These are phyloP conservation scores for Cheilinus undulatus DNA, from an alignment of 2,113 vertebrate genomes.

Conservation along the genomic window DNA sequence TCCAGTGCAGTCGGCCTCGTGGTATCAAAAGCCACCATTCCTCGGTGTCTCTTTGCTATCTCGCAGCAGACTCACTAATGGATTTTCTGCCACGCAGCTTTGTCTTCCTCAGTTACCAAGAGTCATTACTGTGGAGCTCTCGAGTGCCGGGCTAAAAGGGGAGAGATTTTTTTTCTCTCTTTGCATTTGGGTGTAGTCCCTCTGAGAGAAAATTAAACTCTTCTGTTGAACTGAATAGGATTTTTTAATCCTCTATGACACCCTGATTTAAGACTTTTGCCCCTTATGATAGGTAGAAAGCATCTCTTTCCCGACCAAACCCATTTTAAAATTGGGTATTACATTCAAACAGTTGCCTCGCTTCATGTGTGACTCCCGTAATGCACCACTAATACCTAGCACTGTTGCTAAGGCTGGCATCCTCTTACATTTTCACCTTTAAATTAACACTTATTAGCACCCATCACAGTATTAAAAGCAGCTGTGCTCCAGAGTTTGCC, in stretches of 20 bases:
- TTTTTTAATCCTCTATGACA: slow-evolving; percentile 1
- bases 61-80: slow-evolving; percentile 53
- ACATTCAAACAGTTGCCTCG: neutral
- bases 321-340: neutral
- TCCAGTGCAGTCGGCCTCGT: slow-evolving; percentile 8
- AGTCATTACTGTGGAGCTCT: slow-evolving; percentile 55
- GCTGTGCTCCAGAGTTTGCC: neutral
- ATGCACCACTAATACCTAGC: neutral
- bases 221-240: neutral
- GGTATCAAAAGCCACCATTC: slow-evolving; percentile 48
- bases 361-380: neutral
- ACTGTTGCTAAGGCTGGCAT: neutral
- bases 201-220: neutral
- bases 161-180: neutral
- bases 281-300: neutral
- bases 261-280: neutral
- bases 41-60: slow-evolving; percentile 56
- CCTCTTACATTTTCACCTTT: slow-evolving; percentile 7
- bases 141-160: slow-evolving; percentile 15
- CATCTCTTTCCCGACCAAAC: neutral
- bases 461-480: neutral
- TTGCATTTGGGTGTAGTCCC: slow-evolving; percentile 13
- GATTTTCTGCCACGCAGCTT: slow-evolving; percentile 62
- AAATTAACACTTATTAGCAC: slow-evolving; percentile 18
- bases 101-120: slow-evolving; percentile 46